These are phyloP conservation scores for Agrilus planipennis DNA, from an alignment of 1,140 invertebrate genomes.

Conservation along the genomic window DNA sequence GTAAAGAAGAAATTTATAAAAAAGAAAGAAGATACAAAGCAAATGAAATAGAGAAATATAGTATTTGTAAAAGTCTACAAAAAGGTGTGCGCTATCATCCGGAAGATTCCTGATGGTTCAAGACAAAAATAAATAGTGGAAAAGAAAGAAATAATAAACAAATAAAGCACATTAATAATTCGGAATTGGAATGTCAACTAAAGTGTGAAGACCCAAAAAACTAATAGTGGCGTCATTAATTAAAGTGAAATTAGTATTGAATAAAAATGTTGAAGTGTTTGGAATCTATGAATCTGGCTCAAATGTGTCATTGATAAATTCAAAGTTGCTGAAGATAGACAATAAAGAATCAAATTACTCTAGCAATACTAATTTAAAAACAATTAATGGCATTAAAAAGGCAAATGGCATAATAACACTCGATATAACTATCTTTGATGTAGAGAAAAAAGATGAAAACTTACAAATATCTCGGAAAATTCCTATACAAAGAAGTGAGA, in stretches of 20 bases:
- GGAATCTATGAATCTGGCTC: constrained; percentile 22
- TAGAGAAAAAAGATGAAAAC: constrained; percentile 19
- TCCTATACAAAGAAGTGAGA: too few species aligned
- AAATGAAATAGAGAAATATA: constrained; percentile 20
- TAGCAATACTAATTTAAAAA: constrained; percentile 11
- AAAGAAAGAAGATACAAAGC: constrained; percentile 2
- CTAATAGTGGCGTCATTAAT: constrained; percentile 10
- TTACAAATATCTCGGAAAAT: constrained; percentile 2
- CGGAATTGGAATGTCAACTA: constrained; percentile 13
- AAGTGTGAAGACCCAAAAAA: constrained; percentile 13
- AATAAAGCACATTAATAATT: constrained; percentile 10
- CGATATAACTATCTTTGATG: constrained; percentile 20
- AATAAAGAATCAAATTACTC: constrained; percentile 15
- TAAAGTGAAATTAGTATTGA: constrained; percentile 17
- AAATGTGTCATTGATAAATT: constrained; percentile 24
- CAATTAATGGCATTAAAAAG: constrained; percentile 23
- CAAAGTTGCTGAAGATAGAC: constrained; percentile 8
- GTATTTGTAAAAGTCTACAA: constrained; percentile 1
- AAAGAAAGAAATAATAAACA: background rate
- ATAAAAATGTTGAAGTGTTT: constrained; percentile 14
- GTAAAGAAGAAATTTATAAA: constrained; percentile 16
- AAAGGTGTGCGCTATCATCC: constrained; percentile 2
- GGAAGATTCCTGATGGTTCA: constrained; percentile 2
- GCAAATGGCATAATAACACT: constrained; percentile 15
- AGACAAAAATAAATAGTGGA: too few species aligned